phyloP scores from a whole-genome alignment of 92 coral and sea anemone genomes.

The Diadumene lineata region DNA sequence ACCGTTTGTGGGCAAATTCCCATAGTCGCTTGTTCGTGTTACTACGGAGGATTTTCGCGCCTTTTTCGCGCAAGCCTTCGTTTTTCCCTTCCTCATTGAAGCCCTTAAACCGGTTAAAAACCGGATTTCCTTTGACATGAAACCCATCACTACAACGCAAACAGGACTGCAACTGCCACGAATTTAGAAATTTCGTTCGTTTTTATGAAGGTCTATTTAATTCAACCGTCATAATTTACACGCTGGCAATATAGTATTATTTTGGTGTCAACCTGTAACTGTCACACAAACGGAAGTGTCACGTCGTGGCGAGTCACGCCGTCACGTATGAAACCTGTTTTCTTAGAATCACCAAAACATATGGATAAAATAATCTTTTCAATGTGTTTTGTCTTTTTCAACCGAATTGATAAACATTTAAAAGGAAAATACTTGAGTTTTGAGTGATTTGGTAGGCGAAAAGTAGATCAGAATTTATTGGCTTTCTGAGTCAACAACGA shows the following conservation, averaged over 20 bases:
- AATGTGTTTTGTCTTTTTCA: background rate
- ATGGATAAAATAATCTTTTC: background rate
- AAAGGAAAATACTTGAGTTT: background rate
- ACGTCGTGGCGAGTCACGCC: background rate
- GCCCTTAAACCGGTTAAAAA: constrained; percentile 49
- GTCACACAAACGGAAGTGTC: background rate
- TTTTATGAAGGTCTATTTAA: background rate
- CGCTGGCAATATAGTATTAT: constrained; percentile 27
- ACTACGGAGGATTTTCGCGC: constrained; percentile 31
- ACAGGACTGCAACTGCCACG: constrained; percentile 16
- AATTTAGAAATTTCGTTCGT: background rate
- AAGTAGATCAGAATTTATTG: background rate
- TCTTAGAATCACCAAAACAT: background rate
- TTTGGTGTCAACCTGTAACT: background rate
- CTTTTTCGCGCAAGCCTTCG: constrained; percentile 27
- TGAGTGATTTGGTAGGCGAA: background rate
- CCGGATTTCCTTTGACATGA: constrained; percentile 61
- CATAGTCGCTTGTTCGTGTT: constrained; percentile 19
- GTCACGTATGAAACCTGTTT: background rate
- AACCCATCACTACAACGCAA: constrained; percentile 47
- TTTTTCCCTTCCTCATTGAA: constrained; percentile 33
- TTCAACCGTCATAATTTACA: constrained; percentile 41
- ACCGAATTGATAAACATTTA: background rate
- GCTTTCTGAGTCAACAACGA: background rate
- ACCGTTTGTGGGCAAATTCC: constrained; percentile 19